These are phyloP conservation scores for Acromyrmex heyeri DNA, from an alignment of 1,140 invertebrate species.

Conservation along the genomic window DNA sequence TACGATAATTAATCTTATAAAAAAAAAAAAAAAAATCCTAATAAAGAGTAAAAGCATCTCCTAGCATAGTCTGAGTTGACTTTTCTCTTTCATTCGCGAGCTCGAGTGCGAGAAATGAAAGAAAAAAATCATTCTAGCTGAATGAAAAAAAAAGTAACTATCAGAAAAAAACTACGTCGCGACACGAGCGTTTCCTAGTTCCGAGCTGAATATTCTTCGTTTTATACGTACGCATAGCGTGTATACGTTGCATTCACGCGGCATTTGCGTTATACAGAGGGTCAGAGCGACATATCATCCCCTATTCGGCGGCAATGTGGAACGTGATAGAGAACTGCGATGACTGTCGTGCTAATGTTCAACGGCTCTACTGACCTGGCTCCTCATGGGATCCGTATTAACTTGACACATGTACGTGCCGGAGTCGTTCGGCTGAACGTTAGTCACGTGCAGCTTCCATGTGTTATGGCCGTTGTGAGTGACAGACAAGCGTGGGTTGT, in stretches of 20 bases:
- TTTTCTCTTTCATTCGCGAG: not conserved
- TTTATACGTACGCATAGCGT: not conserved
- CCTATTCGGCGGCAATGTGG: conserved; percentile 35
- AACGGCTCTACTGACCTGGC: conserved; percentile 89
- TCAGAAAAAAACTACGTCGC: not conserved
- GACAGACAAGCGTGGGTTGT: conserved; percentile 93
- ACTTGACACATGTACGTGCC: conserved; percentile 96
- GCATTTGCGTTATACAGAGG: conserved; percentile 26
- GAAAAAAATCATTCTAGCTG: not conserved
- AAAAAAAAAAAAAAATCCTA: not conserved
- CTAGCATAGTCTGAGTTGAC: not conserved
- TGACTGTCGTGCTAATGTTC: conserved; percentile 49
- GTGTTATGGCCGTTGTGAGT: conserved; percentile 96
- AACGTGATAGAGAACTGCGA: conserved; percentile 28
- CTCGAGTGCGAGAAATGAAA: not conserved
- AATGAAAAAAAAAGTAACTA: conserved; percentile 3
- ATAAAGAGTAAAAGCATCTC: not conserved
- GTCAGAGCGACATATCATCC: conserved; percentile 11
- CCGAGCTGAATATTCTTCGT: conserved; percentile 1
- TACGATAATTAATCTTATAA: not conserved
- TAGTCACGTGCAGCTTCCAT: conserved; percentile 94
- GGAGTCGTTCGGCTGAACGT: conserved; percentile 94
- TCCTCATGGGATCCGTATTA: conserved; percentile 96
- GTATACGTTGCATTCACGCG: conserved; percentile 28
- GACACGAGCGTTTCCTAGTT: not conserved